These are phyloP conservation scores for Cephus nigrinus DNA, from an alignment of 2,888 invertebrate species.

Conservation along the genomic window DNA sequence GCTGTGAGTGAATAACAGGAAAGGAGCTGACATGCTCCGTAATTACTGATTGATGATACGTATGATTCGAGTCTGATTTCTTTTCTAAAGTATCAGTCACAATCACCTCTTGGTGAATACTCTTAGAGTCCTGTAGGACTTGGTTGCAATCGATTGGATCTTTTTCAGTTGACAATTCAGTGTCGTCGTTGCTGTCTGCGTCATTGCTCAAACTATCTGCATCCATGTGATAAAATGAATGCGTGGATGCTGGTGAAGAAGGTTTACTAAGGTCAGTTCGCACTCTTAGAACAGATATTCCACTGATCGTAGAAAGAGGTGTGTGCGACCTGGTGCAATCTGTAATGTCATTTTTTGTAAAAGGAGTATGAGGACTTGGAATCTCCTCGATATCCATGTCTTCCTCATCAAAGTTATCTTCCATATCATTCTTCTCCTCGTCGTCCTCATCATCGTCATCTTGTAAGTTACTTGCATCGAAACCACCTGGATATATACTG, in stretches of 20 bases:
- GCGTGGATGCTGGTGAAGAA: conserved; percentile 53
- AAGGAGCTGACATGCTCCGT: conserved; percentile 50
- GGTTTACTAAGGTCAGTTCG: conserved; percentile 64
- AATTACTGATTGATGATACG: conserved; percentile 50
- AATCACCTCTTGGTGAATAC: conserved; percentile 24
- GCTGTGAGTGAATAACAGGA: conserved; percentile 47
- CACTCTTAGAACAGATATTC: conserved; percentile 52
- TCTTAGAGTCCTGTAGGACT: conserved; percentile 34
- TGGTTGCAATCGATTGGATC: conserved; percentile 50
- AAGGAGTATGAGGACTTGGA: conserved; percentile 52
- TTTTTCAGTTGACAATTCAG: conserved; percentile 38
- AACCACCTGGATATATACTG: conserved; percentile 48
- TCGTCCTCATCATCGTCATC: conserved; percentile 55
- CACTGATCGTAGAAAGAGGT: conserved; percentile 51
- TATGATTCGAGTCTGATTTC: conserved; percentile 21
- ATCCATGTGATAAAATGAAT: conserved; percentile 53
- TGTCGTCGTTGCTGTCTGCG: conserved; percentile 44
- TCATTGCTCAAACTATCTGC: conserved; percentile 45
- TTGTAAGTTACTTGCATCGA: conserved; percentile 46
- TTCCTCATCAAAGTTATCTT: conserved; percentile 66
- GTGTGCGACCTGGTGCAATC: conserved; percentile 49
- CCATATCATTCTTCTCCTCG: conserved; percentile 64
- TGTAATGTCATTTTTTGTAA: conserved; percentile 39
- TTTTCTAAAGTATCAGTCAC: conserved; percentile 17
- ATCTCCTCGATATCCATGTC: conserved; percentile 61